A percentile compares a stretch with the other conserved stretches of the same genome.
Conservation (phyloP, 2,113 vertebrate species). For the Eublepharis macularius region DNA sequence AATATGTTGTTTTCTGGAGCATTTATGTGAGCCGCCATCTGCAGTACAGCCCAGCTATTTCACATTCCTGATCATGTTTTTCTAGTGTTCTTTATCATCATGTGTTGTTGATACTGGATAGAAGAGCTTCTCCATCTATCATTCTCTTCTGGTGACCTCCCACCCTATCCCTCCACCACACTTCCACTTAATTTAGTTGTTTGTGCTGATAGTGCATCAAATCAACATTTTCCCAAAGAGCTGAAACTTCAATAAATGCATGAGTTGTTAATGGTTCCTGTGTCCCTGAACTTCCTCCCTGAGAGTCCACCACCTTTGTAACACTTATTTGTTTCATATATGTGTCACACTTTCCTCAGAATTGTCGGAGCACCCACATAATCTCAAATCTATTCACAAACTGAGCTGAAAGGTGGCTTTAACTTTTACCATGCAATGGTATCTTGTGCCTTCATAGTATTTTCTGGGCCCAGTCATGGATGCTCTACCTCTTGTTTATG, state of each 20-base stretch:
- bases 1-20: neutral
- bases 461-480: neutral
- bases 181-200: neutral
- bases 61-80: neutral
- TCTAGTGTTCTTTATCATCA: neutral
- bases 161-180: neutral
- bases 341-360: no score
- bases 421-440: neutral
- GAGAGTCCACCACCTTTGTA: no score
- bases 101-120: neutral
- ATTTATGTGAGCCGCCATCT: neutral
- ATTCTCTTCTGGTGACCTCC: no score
- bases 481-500: neutral
- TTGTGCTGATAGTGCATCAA: neutral
- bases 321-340: no score
- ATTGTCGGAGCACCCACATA: no score
- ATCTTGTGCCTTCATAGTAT: neutral
- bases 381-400: no score
- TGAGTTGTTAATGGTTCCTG: neutral
- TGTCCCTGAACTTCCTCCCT: neutral
- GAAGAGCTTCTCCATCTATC: no score
- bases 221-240: neutral
- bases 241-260: neutral
- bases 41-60: neutral
- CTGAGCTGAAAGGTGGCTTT: no score